Conservation (phyloP, 2,888 invertebrate genomes). For the Opisthograptis luteolata region DNA sequence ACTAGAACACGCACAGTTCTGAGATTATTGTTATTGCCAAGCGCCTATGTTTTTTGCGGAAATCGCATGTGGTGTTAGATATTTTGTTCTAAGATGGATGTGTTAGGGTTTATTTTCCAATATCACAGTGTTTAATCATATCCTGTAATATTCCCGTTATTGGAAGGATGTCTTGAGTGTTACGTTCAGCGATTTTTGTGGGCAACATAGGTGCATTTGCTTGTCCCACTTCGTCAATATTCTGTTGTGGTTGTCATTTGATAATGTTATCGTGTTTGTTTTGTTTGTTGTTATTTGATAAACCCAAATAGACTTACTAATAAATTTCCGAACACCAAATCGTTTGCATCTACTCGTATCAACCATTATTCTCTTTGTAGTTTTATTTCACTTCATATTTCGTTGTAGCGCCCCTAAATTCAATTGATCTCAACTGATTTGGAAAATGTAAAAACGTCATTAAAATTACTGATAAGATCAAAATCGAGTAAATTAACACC, state of each 20-base stretch:
- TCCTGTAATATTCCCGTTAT: slow-evolving; percentile 10
- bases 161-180: slow-evolving; percentile 18
- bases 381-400: no score
- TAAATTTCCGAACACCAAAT: background rate
- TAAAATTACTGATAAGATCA: slow-evolving; percentile 25
- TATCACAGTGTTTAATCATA: background rate
- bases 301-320: background rate
- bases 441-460: slow-evolving; percentile 1
- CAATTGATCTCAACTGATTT: no score
- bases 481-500: slow-evolving; percentile 49
- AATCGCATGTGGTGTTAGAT: slow-evolving; percentile 11
- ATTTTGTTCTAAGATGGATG: background rate
- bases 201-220: background rate
- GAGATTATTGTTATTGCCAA: slow-evolving; percentile 48
- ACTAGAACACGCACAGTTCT: slow-evolving; percentile 52
- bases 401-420: no score
- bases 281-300: background rate
- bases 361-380: no score
- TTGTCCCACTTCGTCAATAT: background rate
- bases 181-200: slow-evolving; percentile 8
- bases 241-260: background rate
- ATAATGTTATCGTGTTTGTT: background rate
- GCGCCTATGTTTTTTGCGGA: slow-evolving; percentile 27
- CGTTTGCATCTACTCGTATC: no score
- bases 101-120: slow-evolving; percentile 6